Base-by-base conservation (phyloP, 2,113 vertebrate genomes). In the Cariama cristata region DNA sequence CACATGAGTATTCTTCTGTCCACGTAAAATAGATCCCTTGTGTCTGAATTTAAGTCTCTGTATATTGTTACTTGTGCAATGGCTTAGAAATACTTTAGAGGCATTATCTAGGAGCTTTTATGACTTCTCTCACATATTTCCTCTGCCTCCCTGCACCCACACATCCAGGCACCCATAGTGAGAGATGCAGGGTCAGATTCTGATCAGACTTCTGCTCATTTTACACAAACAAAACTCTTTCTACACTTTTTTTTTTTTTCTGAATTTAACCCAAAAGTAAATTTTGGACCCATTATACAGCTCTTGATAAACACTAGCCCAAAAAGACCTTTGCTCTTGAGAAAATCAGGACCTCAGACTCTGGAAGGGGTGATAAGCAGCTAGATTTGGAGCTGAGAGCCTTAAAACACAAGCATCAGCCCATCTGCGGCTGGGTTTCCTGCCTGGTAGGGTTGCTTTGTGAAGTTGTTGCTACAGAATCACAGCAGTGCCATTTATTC, bases 31-130 rank as follows among this genome's bases (percentile, higher is more conserved):
- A 88, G 96, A 82, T 82, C 55, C 84, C 81, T 96, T 98, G 91
- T 96, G 94, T 63, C 85, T 79, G 84, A 96, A 94, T 97, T 93
- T 90, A 94, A 83, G 81, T 85, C 95, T 93, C 88, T 94, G 95
- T 93, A 91, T 88, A 95, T 96, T 96, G 94, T 86, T 93, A 24
- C 87, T 93, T 95, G 80, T 96, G 94, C 80, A 62, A 86, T 67
- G 69, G 55, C 53, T 92, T 77, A 67, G 92, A 74, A 95, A 89
- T 63, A 96, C 92, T 96, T 90, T 82, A 38, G 87, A 68, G 63
- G 83, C 95, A 85, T 95, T 94, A 77, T 96, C 93, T 94, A n/a
- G 63, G 81, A 90, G 89, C 45, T 73, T 95, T 96, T 90, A 53
- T 75, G 76, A 79, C 84, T 93, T 91, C 59, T 85, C 30, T 93